Evolutionary conservation across 2,888 invertebrate species (phyloP).

Genomic region (Epistrophe grossulariae): DNA sequence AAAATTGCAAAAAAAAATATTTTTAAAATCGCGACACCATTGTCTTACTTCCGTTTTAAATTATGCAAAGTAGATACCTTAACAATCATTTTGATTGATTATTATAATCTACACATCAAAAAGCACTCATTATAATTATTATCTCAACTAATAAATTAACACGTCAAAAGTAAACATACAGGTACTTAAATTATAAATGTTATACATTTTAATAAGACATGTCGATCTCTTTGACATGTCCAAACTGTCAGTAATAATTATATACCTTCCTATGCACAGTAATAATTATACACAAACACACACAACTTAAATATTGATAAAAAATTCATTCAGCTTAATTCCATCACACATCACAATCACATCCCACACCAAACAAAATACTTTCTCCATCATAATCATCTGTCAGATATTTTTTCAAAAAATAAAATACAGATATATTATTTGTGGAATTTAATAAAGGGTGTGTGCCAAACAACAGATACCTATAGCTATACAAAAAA

Average conservation of each 20-base stretch:
- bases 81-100: no score
- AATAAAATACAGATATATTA: slow-evolving; percentile 20
- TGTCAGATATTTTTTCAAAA: background rate
- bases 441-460: slow-evolving; percentile 62
- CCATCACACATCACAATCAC: slow-evolving; percentile 11
- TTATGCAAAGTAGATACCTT: no score
- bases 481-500: background rate
- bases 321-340: slow-evolving; percentile 41
- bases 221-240: slow-evolving; percentile 15
- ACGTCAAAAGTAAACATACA: background rate
- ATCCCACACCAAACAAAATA: slow-evolving; percentile 14
- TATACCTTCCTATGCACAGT: background rate
- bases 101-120: no score
- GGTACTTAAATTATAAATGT: background rate
- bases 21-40: no score
- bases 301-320: background rate
- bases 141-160: background rate
- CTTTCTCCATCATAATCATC: slow-evolving; percentile 54
- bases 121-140: background rate
- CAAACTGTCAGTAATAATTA: slow-evolving; percentile 3
- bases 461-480: slow-evolving; percentile 44
- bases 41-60: no score
- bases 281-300: background rate
- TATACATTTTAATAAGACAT: slow-evolving; percentile 1
- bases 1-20: no score